Base-by-base conservation (phyloP, 2,888 invertebrate species). In the Oscheius myriophilus region DNA sequence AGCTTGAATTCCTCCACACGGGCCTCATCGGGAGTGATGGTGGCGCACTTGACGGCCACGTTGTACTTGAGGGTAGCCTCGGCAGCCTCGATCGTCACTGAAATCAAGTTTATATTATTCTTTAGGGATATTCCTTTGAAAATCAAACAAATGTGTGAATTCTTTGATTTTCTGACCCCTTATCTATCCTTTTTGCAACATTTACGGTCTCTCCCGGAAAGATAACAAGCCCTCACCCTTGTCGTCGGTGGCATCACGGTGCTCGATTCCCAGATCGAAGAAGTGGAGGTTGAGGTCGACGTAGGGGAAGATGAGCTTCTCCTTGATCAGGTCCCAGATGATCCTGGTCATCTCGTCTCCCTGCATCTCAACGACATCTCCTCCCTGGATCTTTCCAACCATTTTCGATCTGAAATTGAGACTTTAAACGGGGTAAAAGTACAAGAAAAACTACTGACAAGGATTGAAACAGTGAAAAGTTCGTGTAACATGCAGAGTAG, bases 1-100 rank as follows among this genome's bases (percentile, higher is more conserved):
- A 90, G 83, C 62, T 88, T 88, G 82, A 90, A 90, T 81, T 90
- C 90, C 88, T 93, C 92, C 0, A 97, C 95, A 87, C 97, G 90
- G 45, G 93, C 93, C 88, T 97, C 97, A 88, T 97, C 97, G 1
- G 97, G 96, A 0, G 97, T 97, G 77, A 97, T 98, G 2, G 97
- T 90, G 26, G 97, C 97, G 89, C 98, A 98, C 88, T 98, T 98
- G 79, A 98, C 94, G 51, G 97, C 98, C 61, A 98, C 97, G 88
- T 95, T 96, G 90, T 95, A 96, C 87, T 94, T 94, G 87, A 94
- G 93, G 67, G 97, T 91, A 16, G 97, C 97, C 87, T 96, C 92
- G 9, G 97, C 97, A 88, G 96, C 95, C 80, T 97, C 97, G 75
- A 96, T 90, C 0, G 97, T 98, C 2, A 98, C 95, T 89, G 81